Conservation (phyloP, 2,888 invertebrate genomes). For the Metacarcinus magister region DNA sequence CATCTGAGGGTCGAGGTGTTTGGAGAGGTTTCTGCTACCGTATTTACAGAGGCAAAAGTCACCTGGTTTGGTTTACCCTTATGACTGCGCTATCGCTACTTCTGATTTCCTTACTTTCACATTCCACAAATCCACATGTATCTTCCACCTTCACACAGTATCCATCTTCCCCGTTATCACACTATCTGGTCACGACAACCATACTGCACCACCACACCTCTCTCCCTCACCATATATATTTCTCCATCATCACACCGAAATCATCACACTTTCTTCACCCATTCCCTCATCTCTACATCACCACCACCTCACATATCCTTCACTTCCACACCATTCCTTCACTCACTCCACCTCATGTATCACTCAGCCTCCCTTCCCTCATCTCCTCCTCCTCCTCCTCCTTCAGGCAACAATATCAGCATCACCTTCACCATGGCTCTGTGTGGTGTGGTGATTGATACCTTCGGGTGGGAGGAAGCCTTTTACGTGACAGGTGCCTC, state of each 20-base stretch:
- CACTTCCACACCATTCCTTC: not conserved
- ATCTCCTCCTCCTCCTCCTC: not conserved
- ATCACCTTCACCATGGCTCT: slow-evolving; percentile 96
- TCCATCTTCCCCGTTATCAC: too few relatives aligned
- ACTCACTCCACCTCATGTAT: not conserved
- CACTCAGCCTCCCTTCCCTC: not conserved
- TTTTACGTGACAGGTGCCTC: slow-evolving; percentile 62
- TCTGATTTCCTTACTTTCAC: too few relatives aligned
- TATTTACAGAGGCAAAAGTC: too few relatives aligned
- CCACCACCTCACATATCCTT: not conserved
- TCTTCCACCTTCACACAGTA: too few relatives aligned
- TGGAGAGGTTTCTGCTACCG: too few relatives aligned
- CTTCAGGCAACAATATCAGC: slow-evolving; percentile 95
- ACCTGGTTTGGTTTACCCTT: too few relatives aligned
- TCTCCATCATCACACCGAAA: not conserved
- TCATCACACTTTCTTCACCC: not conserved
- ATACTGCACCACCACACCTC: not conserved
- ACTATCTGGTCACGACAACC: too few relatives aligned
- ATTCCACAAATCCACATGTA: too few relatives aligned
- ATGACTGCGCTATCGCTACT: too few relatives aligned
- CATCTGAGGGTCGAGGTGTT: too few relatives aligned
- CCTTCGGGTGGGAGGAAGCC: slow-evolving; percentile 90
- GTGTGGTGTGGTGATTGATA: slow-evolving; percentile 92
- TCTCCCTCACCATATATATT: not conserved
- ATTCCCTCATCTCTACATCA: not conserved